Conservation (phyloP, 2,888 invertebrate genomes). For the Caenorhabditis panamensis region DNA sequence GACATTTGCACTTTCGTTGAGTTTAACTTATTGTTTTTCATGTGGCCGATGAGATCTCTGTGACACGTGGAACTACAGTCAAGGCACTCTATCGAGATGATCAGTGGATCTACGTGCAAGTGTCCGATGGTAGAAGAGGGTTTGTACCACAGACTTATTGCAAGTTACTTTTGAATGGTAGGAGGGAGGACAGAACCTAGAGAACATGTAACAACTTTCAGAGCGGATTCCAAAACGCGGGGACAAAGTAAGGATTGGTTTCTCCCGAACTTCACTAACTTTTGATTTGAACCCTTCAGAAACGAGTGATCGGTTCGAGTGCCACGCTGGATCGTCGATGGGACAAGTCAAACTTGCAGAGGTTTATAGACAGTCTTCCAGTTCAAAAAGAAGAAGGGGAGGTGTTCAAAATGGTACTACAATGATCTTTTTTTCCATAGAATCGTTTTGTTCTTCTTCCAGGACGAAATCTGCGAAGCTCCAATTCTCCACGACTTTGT, state of each 20-base stretch:
- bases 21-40: neutral
- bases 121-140: slow-evolving; percentile 63
- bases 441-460: too few relatives aligned
- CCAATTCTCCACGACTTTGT: slow-evolving; percentile 29
- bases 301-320: slow-evolving; percentile 12
- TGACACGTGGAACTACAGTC: slow-evolving; percentile 53
- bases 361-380: slow-evolving; percentile 68
- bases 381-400: slow-evolving; percentile 65
- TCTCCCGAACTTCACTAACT: too few relatives aligned
- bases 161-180: slow-evolving; percentile 35
- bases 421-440: too few relatives aligned
- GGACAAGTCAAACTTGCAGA: slow-evolving; percentile 67
- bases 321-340: slow-evolving; percentile 55
- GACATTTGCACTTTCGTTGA: neutral
- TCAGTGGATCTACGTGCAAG: slow-evolving; percentile 69
- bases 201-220: neutral
- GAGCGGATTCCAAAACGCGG: slow-evolving; percentile 6
- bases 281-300: slow-evolving; percentile 23
- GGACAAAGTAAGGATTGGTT: slow-evolving; percentile 2
- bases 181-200: neutral
- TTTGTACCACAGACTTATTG: slow-evolving; percentile 64
- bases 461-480: slow-evolving; percentile 45
- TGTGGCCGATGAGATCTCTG: slow-evolving; percentile 61
- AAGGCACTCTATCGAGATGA: slow-evolving; percentile 67
- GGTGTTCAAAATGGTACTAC: slow-evolving; percentile 44